phyloP scores from a whole-genome alignment of 2,797 vertebrate species.

The Myotis daubentonii region DNA sequence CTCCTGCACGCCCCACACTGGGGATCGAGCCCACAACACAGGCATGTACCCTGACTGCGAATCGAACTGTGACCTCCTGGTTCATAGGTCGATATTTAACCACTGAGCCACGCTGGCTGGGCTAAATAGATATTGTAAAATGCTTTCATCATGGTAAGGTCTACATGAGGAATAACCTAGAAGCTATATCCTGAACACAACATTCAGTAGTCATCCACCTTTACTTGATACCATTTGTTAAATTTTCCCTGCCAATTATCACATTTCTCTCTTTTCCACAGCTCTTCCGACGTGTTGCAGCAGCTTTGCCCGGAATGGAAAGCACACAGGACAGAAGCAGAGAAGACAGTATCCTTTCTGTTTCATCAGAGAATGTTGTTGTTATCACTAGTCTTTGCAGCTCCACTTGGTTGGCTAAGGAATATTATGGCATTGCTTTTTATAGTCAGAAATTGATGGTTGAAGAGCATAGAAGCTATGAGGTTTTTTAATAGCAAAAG shows the following conservation, averaged over 20 bases:
- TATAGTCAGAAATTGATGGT: conserved; percentile 38
- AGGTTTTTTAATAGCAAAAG: too few relatives aligned
- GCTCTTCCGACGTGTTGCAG: conserved; percentile 99
- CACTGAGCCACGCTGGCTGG: not conserved
- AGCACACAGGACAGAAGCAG: conserved; percentile 98
- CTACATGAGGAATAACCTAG: conserved; percentile 2
- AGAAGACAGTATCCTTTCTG: conserved; percentile 99
- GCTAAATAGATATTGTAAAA: conserved; percentile 46
- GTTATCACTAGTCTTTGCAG: conserved; percentile 19
- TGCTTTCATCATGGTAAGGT: conserved; percentile 32
- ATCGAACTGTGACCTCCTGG: too few relatives aligned
- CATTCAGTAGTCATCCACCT: not conserved
- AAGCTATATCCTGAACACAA: not conserved
- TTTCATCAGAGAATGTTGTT: conserved; percentile 16
- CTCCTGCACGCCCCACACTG: too few relatives aligned
- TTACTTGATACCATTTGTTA: conserved; percentile 34
- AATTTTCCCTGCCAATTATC: not conserved
- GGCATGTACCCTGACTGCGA: too few relatives aligned
- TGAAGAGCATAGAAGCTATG: not conserved
- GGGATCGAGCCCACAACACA: too few relatives aligned
- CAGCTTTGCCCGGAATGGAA: conserved; percentile 99
- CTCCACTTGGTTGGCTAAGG: not conserved
- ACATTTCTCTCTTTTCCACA: conserved; percentile 79
- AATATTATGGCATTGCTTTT: conserved; percentile 22
- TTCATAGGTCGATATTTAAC: too few relatives aligned